phyloP scores from a whole-genome alignment of 2,888 invertebrate species.

The Rhaphigaster nebulosa region DNA sequence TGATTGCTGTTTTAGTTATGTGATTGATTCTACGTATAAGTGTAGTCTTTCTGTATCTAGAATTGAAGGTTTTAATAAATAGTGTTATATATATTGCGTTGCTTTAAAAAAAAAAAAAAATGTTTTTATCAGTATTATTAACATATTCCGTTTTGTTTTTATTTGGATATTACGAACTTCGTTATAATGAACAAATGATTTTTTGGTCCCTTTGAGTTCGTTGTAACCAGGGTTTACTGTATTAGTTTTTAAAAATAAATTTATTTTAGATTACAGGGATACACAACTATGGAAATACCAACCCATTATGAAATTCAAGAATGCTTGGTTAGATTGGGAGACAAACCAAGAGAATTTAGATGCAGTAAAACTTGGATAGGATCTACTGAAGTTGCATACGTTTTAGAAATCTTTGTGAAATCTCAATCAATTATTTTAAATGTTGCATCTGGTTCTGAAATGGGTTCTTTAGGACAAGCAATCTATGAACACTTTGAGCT shows the following conservation, averaged over 20 bases:
- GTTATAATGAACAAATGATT: too few relatives aligned
- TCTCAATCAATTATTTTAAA: conserved; percentile 86
- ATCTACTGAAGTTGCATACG: conserved; percentile 95
- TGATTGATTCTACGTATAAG: too few relatives aligned
- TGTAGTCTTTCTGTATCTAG: too few relatives aligned
- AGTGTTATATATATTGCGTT: too few relatives aligned
- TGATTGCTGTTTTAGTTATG: too few relatives aligned
- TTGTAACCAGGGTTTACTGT: neutral
- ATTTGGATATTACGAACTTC: too few relatives aligned
- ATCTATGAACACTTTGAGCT: conserved; percentile 91
- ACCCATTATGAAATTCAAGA: conserved; percentile 90
- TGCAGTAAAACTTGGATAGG: conserved; percentile 98
- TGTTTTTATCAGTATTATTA: too few relatives aligned
- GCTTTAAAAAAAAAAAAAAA: too few relatives aligned
- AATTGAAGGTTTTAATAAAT: too few relatives aligned
- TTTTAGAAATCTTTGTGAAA: conserved; percentile 84
- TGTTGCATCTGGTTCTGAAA: conserved; percentile 87
- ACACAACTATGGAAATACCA: conserved; percentile 82
- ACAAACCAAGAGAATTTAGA: conserved; percentile 89
- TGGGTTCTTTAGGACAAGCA: conserved; percentile 83
- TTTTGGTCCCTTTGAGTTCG: too few relatives aligned
- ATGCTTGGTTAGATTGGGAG: conserved; percentile 93
- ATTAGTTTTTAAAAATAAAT: neutral
- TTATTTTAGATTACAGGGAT: conserved; percentile 80
- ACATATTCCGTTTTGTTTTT: too few relatives aligned